Percentiles rank a stretch among this genome's conserved stretches.
Conservation (phyloP, 2,113 vertebrate species). For the Cervus canadensis region DNA sequence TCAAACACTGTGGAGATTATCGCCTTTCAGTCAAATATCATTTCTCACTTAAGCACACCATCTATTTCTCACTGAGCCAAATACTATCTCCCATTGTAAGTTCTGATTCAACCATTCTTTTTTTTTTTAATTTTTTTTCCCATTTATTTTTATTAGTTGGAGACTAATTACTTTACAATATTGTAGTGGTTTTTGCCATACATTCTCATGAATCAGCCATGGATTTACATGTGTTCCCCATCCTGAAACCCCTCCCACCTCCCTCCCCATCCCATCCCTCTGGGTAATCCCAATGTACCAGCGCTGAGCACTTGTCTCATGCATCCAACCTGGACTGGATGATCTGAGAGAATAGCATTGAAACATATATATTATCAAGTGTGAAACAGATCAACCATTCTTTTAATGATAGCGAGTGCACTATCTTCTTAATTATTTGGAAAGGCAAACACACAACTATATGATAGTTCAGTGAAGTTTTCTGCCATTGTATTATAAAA, state of each 20-base stretch:
- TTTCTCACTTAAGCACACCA: neutral
- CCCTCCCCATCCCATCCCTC: no score
- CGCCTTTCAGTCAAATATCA: neutral
- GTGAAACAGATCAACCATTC: neutral
- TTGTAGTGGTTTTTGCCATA: no score
- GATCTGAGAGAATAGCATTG: no score
- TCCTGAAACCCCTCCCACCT: rapidly evolving
- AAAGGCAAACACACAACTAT: neutral
- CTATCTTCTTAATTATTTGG: neutral
- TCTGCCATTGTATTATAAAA: neutral
- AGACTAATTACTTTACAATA: no score
- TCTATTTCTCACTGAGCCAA: neutral
- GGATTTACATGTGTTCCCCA: no score
- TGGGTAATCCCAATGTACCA: no score
- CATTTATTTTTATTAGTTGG: no score
- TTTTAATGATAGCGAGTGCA: neutral
- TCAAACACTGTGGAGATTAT: neutral
- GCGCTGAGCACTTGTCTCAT: no score
- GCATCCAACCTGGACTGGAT: no score
- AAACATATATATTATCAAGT: no score
- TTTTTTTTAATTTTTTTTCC: no score
- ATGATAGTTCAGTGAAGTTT: neutral
- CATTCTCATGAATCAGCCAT: no score
- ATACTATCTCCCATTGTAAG: neutral
- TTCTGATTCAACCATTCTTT: neutral